These are phyloP conservation scores for Acanthosoma haemorrhoidale DNA, from an alignment of 2,888 invertebrate species.

Conservation along the genomic window DNA sequence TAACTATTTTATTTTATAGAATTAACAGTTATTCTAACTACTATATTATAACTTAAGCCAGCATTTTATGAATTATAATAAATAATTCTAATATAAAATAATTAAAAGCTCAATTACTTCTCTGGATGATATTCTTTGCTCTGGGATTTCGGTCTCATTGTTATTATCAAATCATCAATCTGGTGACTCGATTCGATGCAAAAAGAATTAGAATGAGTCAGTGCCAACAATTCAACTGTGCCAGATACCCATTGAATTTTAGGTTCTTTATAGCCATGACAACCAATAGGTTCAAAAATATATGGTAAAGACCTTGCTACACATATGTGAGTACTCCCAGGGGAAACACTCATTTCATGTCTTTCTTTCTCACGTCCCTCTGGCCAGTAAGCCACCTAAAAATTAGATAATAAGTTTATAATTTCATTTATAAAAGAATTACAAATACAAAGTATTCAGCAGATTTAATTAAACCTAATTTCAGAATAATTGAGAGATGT, in stretches of 20 bases:
- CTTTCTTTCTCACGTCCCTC: conserved; percentile 34
- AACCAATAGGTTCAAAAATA: conserved; percentile 67
- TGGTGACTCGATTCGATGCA: conserved; percentile 51
- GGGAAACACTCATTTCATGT: conserved; percentile 37
- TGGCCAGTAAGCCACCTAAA: conserved; percentile 32
- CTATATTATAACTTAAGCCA: too few relatives aligned
- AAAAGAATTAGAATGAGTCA: conserved; percentile 53
- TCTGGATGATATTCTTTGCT: background rate
- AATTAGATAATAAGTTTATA: background rate
- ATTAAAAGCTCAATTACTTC: background rate
- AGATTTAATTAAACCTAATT: too few relatives aligned
- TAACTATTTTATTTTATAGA: too few relatives aligned
- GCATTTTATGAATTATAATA: too few relatives aligned
- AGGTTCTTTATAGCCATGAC: conserved; percentile 65
- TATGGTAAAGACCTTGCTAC: conserved; percentile 64
- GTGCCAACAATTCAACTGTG: conserved; percentile 49
- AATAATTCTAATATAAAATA: background rate
- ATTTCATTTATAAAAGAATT: too few relatives aligned
- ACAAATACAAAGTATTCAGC: too few relatives aligned
- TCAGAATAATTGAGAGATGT: too few relatives aligned
- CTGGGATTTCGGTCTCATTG: background rate
- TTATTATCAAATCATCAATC: conserved; percentile 49
- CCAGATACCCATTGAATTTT: conserved; percentile 50
- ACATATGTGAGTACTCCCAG: conserved; percentile 55
- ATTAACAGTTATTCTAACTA: too few relatives aligned